phyloP scores from a whole-genome alignment of 2,797 vertebrate species.

The Liasis olivaceus region DNA sequence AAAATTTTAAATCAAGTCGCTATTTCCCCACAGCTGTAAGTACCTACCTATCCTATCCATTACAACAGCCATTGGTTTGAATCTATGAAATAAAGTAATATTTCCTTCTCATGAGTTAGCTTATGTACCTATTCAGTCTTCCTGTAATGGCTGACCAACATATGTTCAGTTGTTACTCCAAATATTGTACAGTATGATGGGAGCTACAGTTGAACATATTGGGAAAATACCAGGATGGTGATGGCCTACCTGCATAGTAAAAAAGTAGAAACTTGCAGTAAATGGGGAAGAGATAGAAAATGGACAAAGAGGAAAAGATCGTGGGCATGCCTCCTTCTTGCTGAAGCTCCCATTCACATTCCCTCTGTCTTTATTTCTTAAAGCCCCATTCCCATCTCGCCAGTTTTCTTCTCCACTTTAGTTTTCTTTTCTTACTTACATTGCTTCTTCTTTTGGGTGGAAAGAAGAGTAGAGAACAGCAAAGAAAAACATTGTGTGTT shows the following conservation, averaged over 20 bases:
- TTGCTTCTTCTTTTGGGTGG: not conserved
- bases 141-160: not conserved
- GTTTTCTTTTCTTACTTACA: not conserved
- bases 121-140: not conserved
- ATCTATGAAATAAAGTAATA: not conserved
- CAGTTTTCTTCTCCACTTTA: not conserved
- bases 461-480: not conserved
- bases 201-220: not conserved
- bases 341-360: not conserved
- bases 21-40: conserved; percentile 76
- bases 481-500: not conserved
- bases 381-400: not conserved
- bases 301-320: not conserved
- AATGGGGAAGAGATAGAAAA: not conserved
- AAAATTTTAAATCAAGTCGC: conserved; percentile 70
- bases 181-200: not conserved
- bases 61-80: too few species aligned
- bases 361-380: not conserved
- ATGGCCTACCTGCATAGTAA: not conserved
- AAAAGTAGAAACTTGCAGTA: not conserved
- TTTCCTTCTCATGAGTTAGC: not conserved
- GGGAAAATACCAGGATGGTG: not conserved
- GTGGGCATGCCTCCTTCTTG: not conserved
- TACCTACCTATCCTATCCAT: not conserved
- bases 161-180: not conserved